phyloP scores from a whole-genome alignment of 2,113 vertebrate species.

The Nannobrachium achirus region DNA sequence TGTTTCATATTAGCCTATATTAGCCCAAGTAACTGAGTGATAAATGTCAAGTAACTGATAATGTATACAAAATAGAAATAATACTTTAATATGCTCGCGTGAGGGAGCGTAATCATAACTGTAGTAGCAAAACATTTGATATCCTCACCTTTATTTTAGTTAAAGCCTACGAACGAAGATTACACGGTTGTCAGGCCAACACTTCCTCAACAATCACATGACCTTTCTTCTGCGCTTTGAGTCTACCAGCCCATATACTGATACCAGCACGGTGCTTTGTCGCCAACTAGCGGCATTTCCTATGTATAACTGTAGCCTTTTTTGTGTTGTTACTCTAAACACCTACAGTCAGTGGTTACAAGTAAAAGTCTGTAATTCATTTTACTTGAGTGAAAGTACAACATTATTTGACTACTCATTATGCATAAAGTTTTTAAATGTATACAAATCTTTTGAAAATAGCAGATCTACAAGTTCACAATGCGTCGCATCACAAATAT shows the following conservation, averaged over 20 bases:
- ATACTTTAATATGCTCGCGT: no score
- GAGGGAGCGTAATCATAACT: no score
- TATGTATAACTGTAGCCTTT: not conserved
- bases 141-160: constrained; percentile 52
- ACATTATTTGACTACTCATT: no score
- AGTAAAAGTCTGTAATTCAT: not conserved
- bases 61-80: no score
- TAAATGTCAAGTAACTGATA: no score
- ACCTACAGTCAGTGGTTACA: not conserved
- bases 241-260: no score
- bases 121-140: not conserved
- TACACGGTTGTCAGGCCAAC: constrained; percentile 66
- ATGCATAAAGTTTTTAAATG: no score
- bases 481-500: no score
- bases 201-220: constrained; percentile 36
- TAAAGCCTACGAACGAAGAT: constrained; percentile 18
- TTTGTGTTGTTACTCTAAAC: not conserved
- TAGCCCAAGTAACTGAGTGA: no score
- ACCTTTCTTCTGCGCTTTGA: constrained; percentile 31
- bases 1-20: no score
- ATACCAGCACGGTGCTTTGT: not conserved
- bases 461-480: no score
- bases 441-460: no score
- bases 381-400: not conserved
- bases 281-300: constrained; percentile 34